Conservation (phyloP, 2,797 vertebrate species). For the Danio aesculapii region DNA sequence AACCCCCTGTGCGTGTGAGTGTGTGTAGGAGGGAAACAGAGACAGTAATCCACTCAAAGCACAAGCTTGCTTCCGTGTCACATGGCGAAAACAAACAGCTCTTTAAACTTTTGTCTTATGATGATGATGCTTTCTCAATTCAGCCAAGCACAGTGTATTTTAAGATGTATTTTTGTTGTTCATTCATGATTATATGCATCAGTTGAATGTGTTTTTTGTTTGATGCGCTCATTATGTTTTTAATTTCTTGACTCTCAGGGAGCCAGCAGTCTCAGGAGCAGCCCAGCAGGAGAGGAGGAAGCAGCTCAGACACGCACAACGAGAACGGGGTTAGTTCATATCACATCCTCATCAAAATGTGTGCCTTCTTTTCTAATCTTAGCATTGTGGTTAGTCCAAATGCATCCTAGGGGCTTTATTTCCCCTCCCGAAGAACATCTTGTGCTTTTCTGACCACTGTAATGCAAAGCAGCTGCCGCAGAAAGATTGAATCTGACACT, state of each 20-base stretch:
- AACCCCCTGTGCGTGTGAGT: background rate
- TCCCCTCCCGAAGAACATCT: background rate
- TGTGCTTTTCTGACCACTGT: constrained; percentile 15
- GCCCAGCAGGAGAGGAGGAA: constrained; percentile 74
- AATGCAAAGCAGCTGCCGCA: constrained; percentile 35
- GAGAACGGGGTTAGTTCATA: constrained; percentile 80
- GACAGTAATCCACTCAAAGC: constrained; percentile 40
- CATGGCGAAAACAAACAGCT: constrained; percentile 4
- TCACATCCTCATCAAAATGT: constrained; percentile 46
- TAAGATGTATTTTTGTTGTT: background rate
- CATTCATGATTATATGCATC: background rate
- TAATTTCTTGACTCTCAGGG: constrained; percentile 69
- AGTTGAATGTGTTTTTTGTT: background rate
- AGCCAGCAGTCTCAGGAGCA: constrained; percentile 85
- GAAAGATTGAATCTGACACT: constrained; percentile 46
- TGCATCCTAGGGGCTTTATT: constrained; percentile 15
- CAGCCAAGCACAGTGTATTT: background rate
- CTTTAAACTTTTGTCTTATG: constrained; percentile 15
- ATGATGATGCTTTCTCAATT: background rate
- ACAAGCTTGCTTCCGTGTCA: background rate
- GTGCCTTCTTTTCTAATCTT: constrained; percentile 9
- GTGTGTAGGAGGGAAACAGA: background rate
- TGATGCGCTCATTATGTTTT: background rate
- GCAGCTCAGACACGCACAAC: constrained; percentile 77
- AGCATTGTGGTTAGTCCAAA: constrained; percentile 25